These are phyloP conservation scores for Sebastes iracundus DNA, from an alignment of 2,797 vertebrate species.

Conservation along the genomic window DNA sequence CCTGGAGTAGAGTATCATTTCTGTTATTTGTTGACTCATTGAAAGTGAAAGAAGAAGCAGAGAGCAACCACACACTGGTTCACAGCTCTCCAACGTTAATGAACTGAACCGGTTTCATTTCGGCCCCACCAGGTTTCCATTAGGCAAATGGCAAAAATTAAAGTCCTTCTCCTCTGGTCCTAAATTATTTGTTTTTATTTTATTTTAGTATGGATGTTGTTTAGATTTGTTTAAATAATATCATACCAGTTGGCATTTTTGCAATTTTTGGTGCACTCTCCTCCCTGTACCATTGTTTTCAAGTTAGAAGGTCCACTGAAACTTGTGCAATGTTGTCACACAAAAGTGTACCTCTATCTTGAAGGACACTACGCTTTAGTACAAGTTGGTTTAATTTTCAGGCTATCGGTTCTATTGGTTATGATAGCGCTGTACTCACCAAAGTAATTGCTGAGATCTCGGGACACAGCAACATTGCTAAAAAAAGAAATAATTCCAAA, in stretches of 20 bases:
- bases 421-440: not conserved
- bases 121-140: not conserved
- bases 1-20: not conserved
- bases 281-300: not conserved
- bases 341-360: not conserved
- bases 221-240: not conserved
- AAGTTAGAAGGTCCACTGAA: not conserved
- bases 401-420: not conserved
- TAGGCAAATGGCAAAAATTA: not conserved
- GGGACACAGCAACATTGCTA: not conserved
- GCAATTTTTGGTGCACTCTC: not conserved
- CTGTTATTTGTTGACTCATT: not conserved
- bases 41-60: not conserved
- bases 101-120: not conserved
- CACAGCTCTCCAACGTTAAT: not conserved
- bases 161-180: not conserved
- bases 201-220: not conserved
- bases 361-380: not conserved
- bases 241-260: fast-evolving
- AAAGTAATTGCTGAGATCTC: not conserved
- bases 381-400: not conserved
- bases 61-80: not conserved
- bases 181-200: not conserved
- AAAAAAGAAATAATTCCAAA: no score
- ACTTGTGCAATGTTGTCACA: not conserved